Evolutionary conservation across 2,797 vertebrate species (phyloP), one percentile per base, ranked within the genome.

Genomic region (Pseudomugil gertrudae): DNA sequence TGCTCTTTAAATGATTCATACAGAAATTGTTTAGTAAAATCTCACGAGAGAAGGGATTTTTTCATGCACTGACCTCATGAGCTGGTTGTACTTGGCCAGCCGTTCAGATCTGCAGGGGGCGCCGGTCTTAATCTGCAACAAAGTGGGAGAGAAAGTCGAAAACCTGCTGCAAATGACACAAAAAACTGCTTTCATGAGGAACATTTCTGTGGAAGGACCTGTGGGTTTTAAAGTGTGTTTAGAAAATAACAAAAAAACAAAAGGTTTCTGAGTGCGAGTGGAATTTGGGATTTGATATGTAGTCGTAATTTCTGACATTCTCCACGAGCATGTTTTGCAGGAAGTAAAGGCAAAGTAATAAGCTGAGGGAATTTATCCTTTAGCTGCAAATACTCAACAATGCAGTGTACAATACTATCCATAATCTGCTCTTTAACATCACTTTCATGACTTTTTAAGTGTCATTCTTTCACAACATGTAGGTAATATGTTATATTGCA

Each of bases 41-140:
- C 5, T 43, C 8, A n/a, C 7, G 7, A 8, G n/a, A 19, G n/a
- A 13, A 43, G 14, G 19, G 4, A 13, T 11, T 3, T 19, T 24
- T 11, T 5, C 14, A 26, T 2, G 2, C 23, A 63, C 94, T 95
- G 81, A 96, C 96, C 96, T 97, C 96, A 98, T 96, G 51, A 98
- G 93, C 82, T 98, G 96, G 92, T 98, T 98, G 91, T 98, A 98
- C 87, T 98, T 98, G 80, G 96, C 96, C 90, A 98, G 92, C 59
- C 96, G 92, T 90, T 98, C 96, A 54, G 96, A 98, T 84, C 96
- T 95, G 91, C 96, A 98, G 2, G 96, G 96, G 57, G 96, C 96
- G 1, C 96, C 96, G 1, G 96, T 97, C 91, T 98, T 98, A 82
- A 98, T 98, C 96, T 98, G 92, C 69, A 58, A 62, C 5, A 81